A percentile compares a stretch with the other conserved stretches of the same genome.
Evolutionary conservation across 2,113 vertebrate species (phyloP).

Genomic region (Oophaga pumilio): DNA sequence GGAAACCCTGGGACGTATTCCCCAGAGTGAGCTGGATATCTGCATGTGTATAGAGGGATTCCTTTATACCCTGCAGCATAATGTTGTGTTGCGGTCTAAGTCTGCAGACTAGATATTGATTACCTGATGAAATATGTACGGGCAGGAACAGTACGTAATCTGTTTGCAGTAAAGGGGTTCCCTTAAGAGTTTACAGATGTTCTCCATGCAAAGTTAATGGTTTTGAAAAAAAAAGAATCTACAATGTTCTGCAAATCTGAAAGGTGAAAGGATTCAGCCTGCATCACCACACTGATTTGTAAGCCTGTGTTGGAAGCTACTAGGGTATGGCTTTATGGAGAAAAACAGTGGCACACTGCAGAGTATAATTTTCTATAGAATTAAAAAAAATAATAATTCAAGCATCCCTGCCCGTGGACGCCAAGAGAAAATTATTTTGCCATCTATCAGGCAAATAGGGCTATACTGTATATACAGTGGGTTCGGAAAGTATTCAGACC

Average conservation of each 20-base stretch:
- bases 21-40: not conserved
- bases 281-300: no score
- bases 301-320: no score
- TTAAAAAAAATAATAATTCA: no score
- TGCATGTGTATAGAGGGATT: not conserved
- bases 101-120: constrained; percentile 21
- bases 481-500: no score
- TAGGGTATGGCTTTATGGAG: no score
- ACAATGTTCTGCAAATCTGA: not conserved
- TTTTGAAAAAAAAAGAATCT: not conserved
- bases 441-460: no score
- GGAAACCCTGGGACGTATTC: not conserved
- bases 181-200: not conserved
- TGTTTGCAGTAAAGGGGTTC: not conserved
- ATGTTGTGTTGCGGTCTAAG: constrained; percentile 3
- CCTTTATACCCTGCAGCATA: not conserved
- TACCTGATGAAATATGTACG: not conserved
- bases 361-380: no score
- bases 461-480: no score
- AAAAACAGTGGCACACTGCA: no score
- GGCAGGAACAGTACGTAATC: not conserved
- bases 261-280: not conserved
- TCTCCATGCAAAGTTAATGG: not conserved
- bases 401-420: no score
- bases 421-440: no score